Evolutionary conservation across 2,113 vertebrate species (phyloP), one percentile per base, ranked within the genome.

Genomic region (Camelus bactrianus): DNA sequence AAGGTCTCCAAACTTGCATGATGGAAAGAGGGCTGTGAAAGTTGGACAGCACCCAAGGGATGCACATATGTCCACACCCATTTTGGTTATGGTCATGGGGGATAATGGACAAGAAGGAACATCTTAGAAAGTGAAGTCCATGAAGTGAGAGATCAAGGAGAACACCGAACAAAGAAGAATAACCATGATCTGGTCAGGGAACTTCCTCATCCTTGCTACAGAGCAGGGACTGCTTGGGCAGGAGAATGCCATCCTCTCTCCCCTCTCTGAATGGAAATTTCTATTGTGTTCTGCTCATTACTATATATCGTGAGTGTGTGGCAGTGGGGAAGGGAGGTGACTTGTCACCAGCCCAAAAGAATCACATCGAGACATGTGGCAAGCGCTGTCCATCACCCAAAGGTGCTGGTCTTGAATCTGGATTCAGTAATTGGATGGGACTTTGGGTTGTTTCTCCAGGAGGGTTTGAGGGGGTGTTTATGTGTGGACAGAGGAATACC

Each of bases 1-100:
- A 56, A 17, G 32, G 5, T 88, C 35, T 90, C 60, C 28, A 76
- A 60, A 77, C 3, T 26, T 24, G 10, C 35, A 62, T 67, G 24
- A 69, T n/a, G 85, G 48, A 35, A 90, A 30, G 48, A 64, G 67
- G 7, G 1, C 24, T 84, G 38, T 28, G 69, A 77, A 69, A 77
- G 24, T 26, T 60, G 14, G 3, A 75, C 38, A 70, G 52, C 38
- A 65, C 28, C 50, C 5, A 38, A 50, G 1, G n/a, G 20, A 69
- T 2, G 4, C 10, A 14, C 2, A 6, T 15, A 28, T 2, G 0
- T 0, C 38, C 32, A 69, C 5, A 4, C 5, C 20, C 38, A 77
- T 10, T 15, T 84, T 2, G 30, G 42, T 6, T 26, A 14, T 15
- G 73, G 30, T 26, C 24, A 9, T 22, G 58, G 11, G 48, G 19